Evolutionary conservation across 2,113 vertebrate species (phyloP).

Genomic region (Pristiophorus japonicus): DNA sequence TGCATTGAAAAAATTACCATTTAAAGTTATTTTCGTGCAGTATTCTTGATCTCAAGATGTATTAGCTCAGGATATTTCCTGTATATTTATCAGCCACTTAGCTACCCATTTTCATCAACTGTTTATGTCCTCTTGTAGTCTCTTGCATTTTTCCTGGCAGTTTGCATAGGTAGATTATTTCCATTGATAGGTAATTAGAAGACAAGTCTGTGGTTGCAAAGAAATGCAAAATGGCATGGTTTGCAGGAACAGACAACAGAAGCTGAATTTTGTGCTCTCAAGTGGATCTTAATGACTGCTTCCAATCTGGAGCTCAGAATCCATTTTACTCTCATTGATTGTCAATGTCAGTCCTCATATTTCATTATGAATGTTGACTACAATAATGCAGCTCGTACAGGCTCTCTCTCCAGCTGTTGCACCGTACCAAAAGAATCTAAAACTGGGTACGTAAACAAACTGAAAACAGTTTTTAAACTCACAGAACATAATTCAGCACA

Average conservation of each 20-base stretch:
- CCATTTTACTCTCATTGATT: neutral
- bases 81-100: neutral
- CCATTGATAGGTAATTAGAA: neutral
- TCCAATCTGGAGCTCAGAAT: neutral
- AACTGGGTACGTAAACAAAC: neutral
- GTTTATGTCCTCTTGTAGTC: neutral
- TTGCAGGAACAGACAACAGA: neutral
- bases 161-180: neutral
- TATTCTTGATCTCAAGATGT: neutral
- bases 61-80: neutral
- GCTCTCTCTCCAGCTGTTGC: neutral
- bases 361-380: neutral
- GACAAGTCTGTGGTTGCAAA: neutral
- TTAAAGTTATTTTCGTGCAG: neutral
- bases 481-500: neutral
- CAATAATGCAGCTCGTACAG: neutral
- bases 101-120: neutral
- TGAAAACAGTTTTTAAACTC: neutral
- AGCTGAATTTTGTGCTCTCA: neutral
- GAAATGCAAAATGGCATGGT: neutral
- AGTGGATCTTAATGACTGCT: neutral
- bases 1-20: neutral
- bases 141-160: neutral
- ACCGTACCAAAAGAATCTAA: neutral
- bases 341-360: neutral